phyloP scores from a whole-genome alignment of 1,140 invertebrate species.

The Drosophila saltans region DNA sequence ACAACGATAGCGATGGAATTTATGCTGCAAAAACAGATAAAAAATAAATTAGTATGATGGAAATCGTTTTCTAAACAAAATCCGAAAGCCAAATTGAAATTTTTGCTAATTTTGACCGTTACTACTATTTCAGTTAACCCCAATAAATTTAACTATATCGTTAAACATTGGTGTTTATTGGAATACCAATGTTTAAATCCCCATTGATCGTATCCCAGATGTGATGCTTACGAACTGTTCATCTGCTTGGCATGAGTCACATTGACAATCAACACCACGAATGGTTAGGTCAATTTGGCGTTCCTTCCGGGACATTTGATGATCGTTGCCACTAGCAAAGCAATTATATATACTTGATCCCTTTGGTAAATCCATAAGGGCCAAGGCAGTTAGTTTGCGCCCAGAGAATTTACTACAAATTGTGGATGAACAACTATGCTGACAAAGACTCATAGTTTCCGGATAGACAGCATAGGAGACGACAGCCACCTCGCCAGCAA shows the following conservation, averaged over 20 bases:
- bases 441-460: constrained; percentile 56
- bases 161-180: too few relatives aligned
- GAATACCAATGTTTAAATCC: too few relatives aligned
- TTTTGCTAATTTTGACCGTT: too few relatives aligned
- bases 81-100: too few relatives aligned
- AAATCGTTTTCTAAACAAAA: too few relatives aligned
- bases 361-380: constrained; percentile 51
- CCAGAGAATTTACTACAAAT: constrained; percentile 60
- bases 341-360: constrained; percentile 61
- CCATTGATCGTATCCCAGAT: neutral
- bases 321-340: constrained; percentile 59
- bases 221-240: constrained; percentile 66
- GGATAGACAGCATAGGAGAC: constrained; percentile 60
- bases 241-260: constrained; percentile 58
- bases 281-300: constrained; percentile 42
- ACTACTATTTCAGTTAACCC: too few relatives aligned
- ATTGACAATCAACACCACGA: constrained; percentile 60
- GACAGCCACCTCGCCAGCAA: constrained; percentile 63
- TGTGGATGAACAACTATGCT: constrained; percentile 56
- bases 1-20: constrained; percentile 76
- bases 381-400: constrained; percentile 56
- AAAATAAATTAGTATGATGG: too few relatives aligned
- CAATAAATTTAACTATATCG: too few relatives aligned
- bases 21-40: constrained; percentile 32
- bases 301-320: constrained; percentile 47